A percentile compares a stretch with the other conserved stretches of the same genome.
These are phyloP conservation scores for Anarsia innoxiella DNA, from an alignment of 2,888 invertebrate species.

Conservation along the genomic window DNA sequence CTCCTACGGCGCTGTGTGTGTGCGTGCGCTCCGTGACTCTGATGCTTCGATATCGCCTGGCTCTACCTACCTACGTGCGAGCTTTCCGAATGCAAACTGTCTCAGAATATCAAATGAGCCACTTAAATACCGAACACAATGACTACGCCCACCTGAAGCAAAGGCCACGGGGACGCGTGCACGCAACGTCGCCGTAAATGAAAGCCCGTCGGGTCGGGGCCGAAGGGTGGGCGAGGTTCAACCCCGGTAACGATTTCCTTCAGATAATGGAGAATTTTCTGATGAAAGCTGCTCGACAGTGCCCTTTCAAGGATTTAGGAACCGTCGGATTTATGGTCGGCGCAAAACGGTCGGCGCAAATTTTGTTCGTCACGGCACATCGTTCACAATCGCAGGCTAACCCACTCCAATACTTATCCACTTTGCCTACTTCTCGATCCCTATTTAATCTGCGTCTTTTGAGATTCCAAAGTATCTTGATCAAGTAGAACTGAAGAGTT, in stretches of 20 bases:
- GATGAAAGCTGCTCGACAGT: constrained; percentile 65
- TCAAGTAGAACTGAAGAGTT: constrained; percentile 36
- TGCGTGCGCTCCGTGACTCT: constrained; percentile 38
- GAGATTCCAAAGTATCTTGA: constrained; percentile 30
- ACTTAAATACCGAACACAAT: constrained; percentile 72
- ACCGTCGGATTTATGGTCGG: constrained; percentile 56
- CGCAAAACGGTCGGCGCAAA: constrained; percentile 55
- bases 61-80: constrained; percentile 52
- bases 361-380: constrained; percentile 53
- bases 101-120: constrained; percentile 73
- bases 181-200: constrained; percentile 68
- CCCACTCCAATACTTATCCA: constrained; percentile 39
- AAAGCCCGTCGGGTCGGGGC: constrained; percentile 58
- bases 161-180: constrained; percentile 66
- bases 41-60: constrained; percentile 47
- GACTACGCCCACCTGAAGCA: constrained; percentile 70
- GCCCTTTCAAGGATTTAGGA: constrained; percentile 66
- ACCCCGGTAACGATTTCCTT: constrained; percentile 72
- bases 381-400: constrained; percentile 48
- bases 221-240: constrained; percentile 57
- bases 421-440: constrained; percentile 30
- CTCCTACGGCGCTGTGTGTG: constrained; percentile 23
- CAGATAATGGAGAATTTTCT: constrained; percentile 72
- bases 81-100: constrained; percentile 70
- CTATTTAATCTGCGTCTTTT: constrained; percentile 34